Conservation (phyloP, 1,140 invertebrate species). For the Drosophila paulistorum region DNA sequence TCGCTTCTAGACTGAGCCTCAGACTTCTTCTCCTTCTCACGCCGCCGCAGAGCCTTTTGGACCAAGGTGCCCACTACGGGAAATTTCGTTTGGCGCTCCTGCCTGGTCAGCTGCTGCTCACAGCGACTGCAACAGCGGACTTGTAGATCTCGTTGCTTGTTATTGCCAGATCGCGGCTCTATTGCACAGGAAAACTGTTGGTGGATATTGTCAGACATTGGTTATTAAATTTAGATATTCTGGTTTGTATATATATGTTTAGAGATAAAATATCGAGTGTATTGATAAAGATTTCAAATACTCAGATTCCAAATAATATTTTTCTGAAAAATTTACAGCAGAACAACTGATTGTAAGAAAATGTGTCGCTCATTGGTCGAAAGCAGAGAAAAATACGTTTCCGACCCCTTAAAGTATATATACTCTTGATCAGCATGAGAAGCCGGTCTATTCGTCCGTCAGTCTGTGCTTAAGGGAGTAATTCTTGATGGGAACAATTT, state of each 20-base stretch:
- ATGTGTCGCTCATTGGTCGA: too few species aligned
- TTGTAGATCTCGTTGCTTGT: slow-evolving; percentile 31
- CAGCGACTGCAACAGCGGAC: slow-evolving; percentile 14
- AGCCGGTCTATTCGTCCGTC: too few species aligned
- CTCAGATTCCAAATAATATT: too few species aligned
- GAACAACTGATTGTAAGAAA: too few species aligned
- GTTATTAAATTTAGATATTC: not conserved
- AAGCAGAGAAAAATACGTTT: too few species aligned
- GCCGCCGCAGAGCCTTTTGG: slow-evolving; percentile 53
- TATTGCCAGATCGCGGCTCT: slow-evolving; percentile 54
- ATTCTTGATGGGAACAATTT: too few species aligned
- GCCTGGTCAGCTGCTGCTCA: slow-evolving; percentile 52
- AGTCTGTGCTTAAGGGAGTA: too few species aligned
- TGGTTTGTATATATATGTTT: not conserved
- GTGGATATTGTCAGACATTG: not conserved
- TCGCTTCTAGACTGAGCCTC: not conserved
- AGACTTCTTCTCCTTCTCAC: slow-evolving; percentile 19
- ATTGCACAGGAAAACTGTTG: slow-evolving; percentile 44
- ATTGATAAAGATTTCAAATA: not conserved
- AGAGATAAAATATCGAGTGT: not conserved
- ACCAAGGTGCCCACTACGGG: slow-evolving; percentile 64
- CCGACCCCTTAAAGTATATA: too few species aligned
- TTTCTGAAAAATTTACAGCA: too few species aligned
- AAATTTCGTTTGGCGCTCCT: slow-evolving; percentile 55
- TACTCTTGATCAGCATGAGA: too few species aligned